Evolutionary conservation across 2,797 vertebrate genomes (phyloP).

Genomic region (Adelosebastes latens): DNA sequence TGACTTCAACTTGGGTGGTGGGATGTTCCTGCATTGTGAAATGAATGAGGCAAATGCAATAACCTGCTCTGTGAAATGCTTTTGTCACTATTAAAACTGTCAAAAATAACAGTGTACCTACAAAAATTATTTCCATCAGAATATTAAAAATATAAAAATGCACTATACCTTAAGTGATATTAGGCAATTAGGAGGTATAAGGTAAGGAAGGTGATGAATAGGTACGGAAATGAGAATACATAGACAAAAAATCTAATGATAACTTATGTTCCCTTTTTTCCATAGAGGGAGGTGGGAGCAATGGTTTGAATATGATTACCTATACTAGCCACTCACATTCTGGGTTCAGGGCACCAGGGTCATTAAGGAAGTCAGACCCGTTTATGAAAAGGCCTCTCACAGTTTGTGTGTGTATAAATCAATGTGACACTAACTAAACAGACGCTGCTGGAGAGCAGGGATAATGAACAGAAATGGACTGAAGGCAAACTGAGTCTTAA

Average conservation of each 20-base stretch:
- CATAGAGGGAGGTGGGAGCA: background rate
- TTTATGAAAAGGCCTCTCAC: conserved; percentile 54
- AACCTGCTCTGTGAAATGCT: background rate
- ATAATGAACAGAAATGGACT: conserved; percentile 66
- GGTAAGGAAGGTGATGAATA: background rate
- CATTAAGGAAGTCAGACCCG: conserved; percentile 31
- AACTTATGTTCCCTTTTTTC: background rate
- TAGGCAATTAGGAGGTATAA: background rate
- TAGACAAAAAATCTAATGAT: background rate
- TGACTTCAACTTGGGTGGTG: background rate
- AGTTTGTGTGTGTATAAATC: conserved; percentile 62
- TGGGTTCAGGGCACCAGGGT: conserved; percentile 1
- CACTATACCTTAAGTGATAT: background rate
- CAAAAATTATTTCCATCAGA: background rate
- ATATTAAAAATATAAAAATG: background rate
- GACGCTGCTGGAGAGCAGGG: conserved; percentile 43
- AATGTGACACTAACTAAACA: conserved; percentile 72
- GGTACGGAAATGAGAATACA: background rate
- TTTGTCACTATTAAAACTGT: background rate
- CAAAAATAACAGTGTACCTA: background rate
- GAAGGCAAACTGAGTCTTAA: conserved; percentile 58
- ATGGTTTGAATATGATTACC: background rate
- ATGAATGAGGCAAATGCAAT: background rate
- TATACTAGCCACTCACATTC: background rate
- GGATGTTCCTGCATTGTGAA: background rate